Conservation (phyloP, 2,888 invertebrate genomes). For the Drosophila lutescens region DNA sequence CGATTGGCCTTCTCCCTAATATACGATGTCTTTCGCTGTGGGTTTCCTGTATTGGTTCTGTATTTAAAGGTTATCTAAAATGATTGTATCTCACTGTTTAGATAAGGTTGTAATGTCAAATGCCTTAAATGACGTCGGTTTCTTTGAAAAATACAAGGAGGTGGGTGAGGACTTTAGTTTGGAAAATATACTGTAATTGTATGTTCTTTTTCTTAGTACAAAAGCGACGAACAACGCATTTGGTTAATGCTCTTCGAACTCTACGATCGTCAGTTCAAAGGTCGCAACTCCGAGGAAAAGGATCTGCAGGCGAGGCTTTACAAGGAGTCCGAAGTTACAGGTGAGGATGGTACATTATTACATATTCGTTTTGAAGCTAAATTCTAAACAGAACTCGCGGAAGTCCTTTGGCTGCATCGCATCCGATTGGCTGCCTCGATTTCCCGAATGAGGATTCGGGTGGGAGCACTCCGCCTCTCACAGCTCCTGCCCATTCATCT, state of each 20-base stretch:
- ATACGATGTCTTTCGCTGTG: constrained; percentile 86
- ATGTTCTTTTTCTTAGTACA: constrained; percentile 58
- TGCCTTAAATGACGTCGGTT: constrained; percentile 84
- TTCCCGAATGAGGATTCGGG: constrained; percentile 90
- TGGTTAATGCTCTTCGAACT: constrained; percentile 86
- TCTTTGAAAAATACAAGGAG: constrained; percentile 83
- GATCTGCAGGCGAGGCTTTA: constrained; percentile 72
- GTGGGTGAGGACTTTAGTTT: constrained; percentile 47
- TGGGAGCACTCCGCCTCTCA: constrained; percentile 88
- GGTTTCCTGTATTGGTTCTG: no score
- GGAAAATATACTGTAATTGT: neutral
- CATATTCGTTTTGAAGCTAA: neutral
- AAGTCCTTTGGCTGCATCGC: constrained; percentile 87
- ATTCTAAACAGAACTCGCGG: constrained; percentile 85
- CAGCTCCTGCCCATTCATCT: constrained; percentile 90
- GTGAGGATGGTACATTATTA: constrained; percentile 52
- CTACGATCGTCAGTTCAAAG: constrained; percentile 85
- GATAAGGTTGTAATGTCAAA: constrained; percentile 85
- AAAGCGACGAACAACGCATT: constrained; percentile 83
- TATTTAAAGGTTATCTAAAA: no score
- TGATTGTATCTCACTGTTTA: constrained; percentile 59
- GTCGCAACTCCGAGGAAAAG: constrained; percentile 79
- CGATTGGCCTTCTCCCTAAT: constrained; percentile 86
- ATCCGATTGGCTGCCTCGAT: constrained; percentile 91
- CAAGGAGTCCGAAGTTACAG: constrained; percentile 76